Percentiles rank a stretch among this genome's conserved stretches.
Conservation (phyloP, 92 coral and sea anemone genomes). For the Desmophyllum pertusum region DNA sequence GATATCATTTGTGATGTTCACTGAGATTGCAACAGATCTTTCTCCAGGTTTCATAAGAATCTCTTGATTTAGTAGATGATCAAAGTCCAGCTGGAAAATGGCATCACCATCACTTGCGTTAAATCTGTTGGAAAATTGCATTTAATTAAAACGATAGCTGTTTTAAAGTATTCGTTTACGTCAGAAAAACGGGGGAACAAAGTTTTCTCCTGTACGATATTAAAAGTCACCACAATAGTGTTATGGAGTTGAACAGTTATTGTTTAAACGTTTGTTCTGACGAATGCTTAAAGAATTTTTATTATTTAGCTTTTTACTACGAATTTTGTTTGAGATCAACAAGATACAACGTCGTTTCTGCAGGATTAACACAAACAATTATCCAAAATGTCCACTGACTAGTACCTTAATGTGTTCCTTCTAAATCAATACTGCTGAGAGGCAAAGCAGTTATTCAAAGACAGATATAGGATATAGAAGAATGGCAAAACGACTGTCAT, state of each 20-base stretch:
- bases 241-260: background rate
- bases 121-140: background rate
- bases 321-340: background rate
- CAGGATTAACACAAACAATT: too few species aligned
- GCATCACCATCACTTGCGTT: background rate
- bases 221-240: too few species aligned
- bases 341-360: too few species aligned
- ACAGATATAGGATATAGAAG: too few species aligned
- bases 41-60: constrained; percentile 9
- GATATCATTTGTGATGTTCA: background rate
- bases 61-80: background rate
- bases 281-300: too few species aligned
- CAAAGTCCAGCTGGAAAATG: background rate
- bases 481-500: too few species aligned
- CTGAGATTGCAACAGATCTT: background rate
- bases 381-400: too few species aligned
- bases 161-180: background rate
- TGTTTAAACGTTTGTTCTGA: background rate
- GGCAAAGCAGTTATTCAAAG: background rate
- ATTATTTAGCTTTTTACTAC: background rate
- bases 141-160: background rate
- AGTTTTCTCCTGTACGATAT: background rate
- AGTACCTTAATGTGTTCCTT: background rate
- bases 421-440: background rate
- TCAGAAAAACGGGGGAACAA: background rate